Base-by-base conservation (phyloP, 2,113 vertebrate species). In the Callionymus lyra region DNA sequence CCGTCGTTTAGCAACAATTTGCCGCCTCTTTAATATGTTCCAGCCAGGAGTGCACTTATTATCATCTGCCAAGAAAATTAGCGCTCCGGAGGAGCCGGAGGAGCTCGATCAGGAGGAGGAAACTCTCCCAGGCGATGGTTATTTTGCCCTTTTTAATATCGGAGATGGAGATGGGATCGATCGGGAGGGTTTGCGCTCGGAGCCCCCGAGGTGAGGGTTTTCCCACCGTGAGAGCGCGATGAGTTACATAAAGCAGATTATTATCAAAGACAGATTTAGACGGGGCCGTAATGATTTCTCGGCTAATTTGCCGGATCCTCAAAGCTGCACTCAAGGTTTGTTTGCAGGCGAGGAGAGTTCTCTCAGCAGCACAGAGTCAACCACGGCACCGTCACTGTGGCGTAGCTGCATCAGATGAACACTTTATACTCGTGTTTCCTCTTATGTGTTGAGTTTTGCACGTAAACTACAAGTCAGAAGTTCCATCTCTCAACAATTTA, bases 141-240 rank as follows among this genome's bases (percentile, higher is more conserved):
- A 41, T 67, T 63, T 42, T 61, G 59, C 50, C 53, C 45, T 50
- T 21, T 64, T 68, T 72, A 77, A 79, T 70, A 70, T 73, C 63
- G 62, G 19, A 58, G 63, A 74, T 61, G 55, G 51, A 66, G 49
- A 65, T 40, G 34, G 41, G 49, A 78, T 78, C 60, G 72, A 78
- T 80, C 70, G 53, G 38, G 38, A 41, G 41, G 51, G 47, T 27
- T 27, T 27, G 21, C 65, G 56, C 4, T 34, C 32, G 9, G 42
- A 56, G 65, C 50, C 49, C 56, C 47, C 44, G 54, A 65, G 68
- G 64, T 77, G 72, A 75, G 54, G 33, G 53, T 53, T 50, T 80
- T 80, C 77, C 75, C 73, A 75, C 73, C 70, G 47, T 45, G 46
- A 57, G 42, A 38, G 38, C 21, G 49, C 4, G 6, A 44, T 40